These are phyloP conservation scores for Haemorhous mexicanus DNA, from an alignment of 2,113 vertebrate species.

Conservation along the genomic window DNA sequence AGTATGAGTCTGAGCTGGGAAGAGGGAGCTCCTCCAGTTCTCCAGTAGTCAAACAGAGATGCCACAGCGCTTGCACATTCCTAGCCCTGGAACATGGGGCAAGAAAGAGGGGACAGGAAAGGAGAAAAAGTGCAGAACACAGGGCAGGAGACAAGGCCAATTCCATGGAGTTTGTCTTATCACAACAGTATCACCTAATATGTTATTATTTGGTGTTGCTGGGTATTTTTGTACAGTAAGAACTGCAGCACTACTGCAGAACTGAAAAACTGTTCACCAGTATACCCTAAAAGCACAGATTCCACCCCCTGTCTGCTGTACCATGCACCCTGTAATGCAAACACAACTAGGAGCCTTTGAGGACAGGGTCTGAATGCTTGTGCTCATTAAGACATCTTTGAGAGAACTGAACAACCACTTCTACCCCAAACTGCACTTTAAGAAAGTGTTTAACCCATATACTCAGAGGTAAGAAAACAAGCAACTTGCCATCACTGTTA, in stretches of 20 bases:
- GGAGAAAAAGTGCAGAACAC: neutral
- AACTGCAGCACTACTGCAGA: neutral
- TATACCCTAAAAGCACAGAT: neutral
- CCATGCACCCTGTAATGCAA: neutral
- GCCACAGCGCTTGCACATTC: accelerated
- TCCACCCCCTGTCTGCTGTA: neutral
- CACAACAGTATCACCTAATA: neutral
- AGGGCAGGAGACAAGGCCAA: neutral
- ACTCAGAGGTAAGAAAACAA: neutral
- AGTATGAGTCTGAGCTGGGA: neutral
- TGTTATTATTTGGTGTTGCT: neutral
- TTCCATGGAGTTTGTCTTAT: neutral
- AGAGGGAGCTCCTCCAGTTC: neutral
- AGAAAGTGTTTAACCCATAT: neutral
- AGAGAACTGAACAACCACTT: neutral
- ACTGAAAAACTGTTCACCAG: neutral
- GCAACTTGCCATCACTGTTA: neutral
- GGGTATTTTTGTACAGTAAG: neutral
- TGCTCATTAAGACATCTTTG: neutral
- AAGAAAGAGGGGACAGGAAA: neutral
- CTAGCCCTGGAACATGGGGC: neutral
- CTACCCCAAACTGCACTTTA: neutral
- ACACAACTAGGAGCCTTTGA: neutral
- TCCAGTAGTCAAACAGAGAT: neutral
- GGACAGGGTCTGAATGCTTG: neutral